Evolutionary conservation across 2,113 vertebrate species (phyloP), one percentile per base, ranked within the genome.

Genomic region (Nesogale talazaci): DNA sequence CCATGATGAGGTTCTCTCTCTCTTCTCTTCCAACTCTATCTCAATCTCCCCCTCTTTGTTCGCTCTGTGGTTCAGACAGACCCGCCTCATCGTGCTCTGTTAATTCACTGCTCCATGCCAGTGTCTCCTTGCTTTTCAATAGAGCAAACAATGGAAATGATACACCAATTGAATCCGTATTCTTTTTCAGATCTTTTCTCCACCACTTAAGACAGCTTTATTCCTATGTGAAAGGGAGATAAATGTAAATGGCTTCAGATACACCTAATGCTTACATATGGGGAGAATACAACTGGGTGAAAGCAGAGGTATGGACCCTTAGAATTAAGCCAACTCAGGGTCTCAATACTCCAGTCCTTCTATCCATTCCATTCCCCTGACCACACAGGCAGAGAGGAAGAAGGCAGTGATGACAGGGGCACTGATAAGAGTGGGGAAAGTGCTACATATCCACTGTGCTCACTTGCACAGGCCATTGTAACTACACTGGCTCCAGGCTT

Each of bases 141-240:
- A 90, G 17, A 75, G 5, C 57, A 61, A 72, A 93, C 3, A 83
- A 72, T 1, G 69, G 42, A 95, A 95, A 67, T 61, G 76, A 88
- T n/a, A 83, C 5, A 67, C 65, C 25, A 77, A 25, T 63, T 63
- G 31, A 9, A 84, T 40, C 20, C 20, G 63, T 4, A 87, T n/a
- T 46, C 36, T 82, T 92, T 78, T 75, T 31, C 40, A 94, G 94
- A 76, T n/a, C 6, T 16, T 86, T 70, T 40, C 74, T 59, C 83
- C 20, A 83, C 10, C 63, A 78, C 78, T 81, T 3, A 70, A 76
- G 63, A 79, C 25, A 87, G 23, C 29, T 61, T 29, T 77, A 52
- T 9, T 46, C 29, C 38, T 69, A 59, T 15, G 6, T 75, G 17
- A 56, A 88, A 86, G 27, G 46, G 34, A 86, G 42, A 56, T 5